Conservation (phyloP, 2,888 invertebrate species). For the Seladonia tumulorum region DNA sequence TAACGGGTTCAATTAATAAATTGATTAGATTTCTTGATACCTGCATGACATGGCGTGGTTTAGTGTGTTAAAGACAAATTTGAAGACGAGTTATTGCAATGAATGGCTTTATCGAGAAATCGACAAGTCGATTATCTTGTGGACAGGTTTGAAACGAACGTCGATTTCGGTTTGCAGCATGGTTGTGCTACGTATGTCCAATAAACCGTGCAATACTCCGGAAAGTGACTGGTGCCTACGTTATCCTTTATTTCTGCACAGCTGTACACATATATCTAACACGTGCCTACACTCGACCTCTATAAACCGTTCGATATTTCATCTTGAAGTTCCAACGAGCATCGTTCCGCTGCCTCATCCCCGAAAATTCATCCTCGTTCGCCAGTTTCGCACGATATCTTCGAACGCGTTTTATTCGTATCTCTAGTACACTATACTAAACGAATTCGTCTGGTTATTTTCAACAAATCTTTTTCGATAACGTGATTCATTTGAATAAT, state of each 20-base stretch:
- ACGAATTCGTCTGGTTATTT: neutral
- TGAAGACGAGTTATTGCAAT: neutral
- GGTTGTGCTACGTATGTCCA: slow-evolving; percentile 13
- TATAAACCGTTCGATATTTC: slow-evolving; percentile 70
- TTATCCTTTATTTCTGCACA: slow-evolving; percentile 24
- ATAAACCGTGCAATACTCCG: slow-evolving; percentile 37
- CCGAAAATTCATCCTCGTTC: slow-evolving; percentile 11
- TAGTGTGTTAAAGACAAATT: neutral
- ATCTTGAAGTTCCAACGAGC: slow-evolving; percentile 57
- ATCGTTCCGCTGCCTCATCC: slow-evolving; percentile 9
- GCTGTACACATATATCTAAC: slow-evolving; percentile 29
- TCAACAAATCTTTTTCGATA: neutral
- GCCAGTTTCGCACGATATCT: neutral
- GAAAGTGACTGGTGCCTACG: slow-evolving; percentile 21
- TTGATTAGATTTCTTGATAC: too few relatives aligned
- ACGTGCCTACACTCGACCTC: slow-evolving; percentile 73
- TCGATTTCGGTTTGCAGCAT: neutral
- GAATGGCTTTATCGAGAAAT: neutral
- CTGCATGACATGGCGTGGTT: too few relatives aligned
- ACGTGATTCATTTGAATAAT: neutral
- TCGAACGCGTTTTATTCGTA: neutral
- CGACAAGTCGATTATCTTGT: neutral
- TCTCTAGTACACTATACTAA: neutral
- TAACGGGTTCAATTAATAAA: too few relatives aligned
- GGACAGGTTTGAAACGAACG: neutral